These are phyloP conservation scores for Heliconius cydno DNA, from an alignment of 2,888 invertebrate species.

Conservation along the genomic window DNA sequence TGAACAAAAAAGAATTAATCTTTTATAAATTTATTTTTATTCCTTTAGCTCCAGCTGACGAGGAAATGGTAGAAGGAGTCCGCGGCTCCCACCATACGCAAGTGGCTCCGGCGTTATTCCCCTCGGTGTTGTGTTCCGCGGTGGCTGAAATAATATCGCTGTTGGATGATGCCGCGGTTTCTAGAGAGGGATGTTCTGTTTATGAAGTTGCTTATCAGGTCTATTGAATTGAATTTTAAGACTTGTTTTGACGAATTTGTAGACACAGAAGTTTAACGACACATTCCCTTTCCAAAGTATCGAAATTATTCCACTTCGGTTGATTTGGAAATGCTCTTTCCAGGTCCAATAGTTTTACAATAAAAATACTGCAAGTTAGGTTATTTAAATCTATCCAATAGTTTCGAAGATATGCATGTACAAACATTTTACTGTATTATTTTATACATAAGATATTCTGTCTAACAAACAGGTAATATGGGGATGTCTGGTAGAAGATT, in stretches of 20 bases:
- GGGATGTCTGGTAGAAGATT: constrained; percentile 99
- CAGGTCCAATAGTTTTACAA: not conserved
- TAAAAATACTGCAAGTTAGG: not conserved
- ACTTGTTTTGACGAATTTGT: not conserved
- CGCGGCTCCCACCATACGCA: constrained; percentile 93
- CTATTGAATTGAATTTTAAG: not conserved
- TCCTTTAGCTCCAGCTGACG: constrained; percentile 76
- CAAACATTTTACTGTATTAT: not conserved
- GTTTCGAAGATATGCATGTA: not conserved
- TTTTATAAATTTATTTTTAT: not conserved
- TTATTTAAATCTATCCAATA: not conserved
- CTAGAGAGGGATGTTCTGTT: constrained; percentile 96
- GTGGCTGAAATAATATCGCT: constrained; percentile 97
- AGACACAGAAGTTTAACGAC: too few species aligned
- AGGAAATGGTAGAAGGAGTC: constrained; percentile 87
- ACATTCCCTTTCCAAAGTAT: too few species aligned
- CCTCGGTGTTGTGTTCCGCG: constrained; percentile 97
- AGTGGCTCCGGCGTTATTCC: constrained; percentile 97
- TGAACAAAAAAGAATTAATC: not conserved
- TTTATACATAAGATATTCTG: not conserved
- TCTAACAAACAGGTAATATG: constrained; percentile 90
- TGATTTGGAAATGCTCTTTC: too few species aligned
- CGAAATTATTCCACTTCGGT: too few species aligned
- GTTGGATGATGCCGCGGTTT: constrained; percentile 97
- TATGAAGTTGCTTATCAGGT: constrained; percentile 98